Percentiles rank a stretch among this genome's conserved stretches.
phyloP scores from a whole-genome alignment of 2,888 invertebrate species.

The Papilio protenor region DNA sequence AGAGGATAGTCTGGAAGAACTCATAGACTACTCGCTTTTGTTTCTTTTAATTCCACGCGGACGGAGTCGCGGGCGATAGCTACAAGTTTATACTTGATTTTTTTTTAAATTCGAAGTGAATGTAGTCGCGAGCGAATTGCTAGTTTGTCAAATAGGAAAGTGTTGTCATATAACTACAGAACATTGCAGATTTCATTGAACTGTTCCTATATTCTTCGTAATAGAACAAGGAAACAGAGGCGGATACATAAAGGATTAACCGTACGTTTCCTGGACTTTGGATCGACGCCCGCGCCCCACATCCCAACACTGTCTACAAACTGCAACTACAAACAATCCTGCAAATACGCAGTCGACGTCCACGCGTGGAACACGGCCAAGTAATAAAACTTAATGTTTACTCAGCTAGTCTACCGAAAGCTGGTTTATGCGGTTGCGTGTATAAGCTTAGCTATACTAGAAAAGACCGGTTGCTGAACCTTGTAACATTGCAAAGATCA shows the following conservation, averaged over 20 bases:
- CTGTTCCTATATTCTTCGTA: not conserved
- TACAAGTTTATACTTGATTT: no score
- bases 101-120: no score
- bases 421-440: slow-evolving; percentile 65
- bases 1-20: no score
- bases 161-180: not conserved
- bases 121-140: no score
- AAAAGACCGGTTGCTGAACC: slow-evolving; percentile 57
- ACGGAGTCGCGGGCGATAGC: no score
- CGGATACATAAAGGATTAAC: slow-evolving; percentile 40
- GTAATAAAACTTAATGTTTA: slow-evolving; percentile 83
- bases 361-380: slow-evolving; percentile 82
- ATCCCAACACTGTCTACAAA: slow-evolving; percentile 54
- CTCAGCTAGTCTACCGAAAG: slow-evolving; percentile 73
- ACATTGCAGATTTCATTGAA: not conserved
- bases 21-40: no score
- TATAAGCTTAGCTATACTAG: slow-evolving; percentile 54
- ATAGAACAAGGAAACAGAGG: slow-evolving; percentile 15
- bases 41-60: no score
- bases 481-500: slow-evolving; percentile 49
- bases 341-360: slow-evolving; percentile 77
- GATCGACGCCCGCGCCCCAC: slow-evolving; percentile 48
- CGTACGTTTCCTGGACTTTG: slow-evolving; percentile 46
- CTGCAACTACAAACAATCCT: slow-evolving; percentile 65
- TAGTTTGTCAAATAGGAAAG: no score